Evolutionary conservation across 37 sponge, comb jelly and placozoan species (phyloP).

Genomic region (Tethya wilhelma): DNA sequence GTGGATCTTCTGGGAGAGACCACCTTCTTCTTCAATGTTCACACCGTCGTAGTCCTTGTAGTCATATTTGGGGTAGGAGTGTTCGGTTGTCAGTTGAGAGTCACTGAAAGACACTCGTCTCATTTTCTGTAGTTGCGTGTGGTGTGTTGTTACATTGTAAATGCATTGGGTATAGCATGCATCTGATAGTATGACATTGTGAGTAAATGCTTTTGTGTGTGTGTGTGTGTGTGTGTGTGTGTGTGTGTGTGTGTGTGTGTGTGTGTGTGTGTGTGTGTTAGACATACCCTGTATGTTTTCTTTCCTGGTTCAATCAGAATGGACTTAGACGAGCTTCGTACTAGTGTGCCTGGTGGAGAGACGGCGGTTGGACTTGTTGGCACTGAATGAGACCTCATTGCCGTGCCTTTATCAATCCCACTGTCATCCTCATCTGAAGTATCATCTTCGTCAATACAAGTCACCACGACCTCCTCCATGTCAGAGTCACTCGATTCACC

Average conservation of each 20-base stretch:
- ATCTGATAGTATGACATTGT: background rate
- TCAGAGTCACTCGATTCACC: slow-evolving; percentile 38
- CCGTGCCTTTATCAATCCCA: slow-evolving; percentile 15
- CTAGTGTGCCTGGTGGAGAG: too few relatives aligned
- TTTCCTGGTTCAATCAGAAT: background rate
- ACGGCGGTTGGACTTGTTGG: slow-evolving; percentile 2
- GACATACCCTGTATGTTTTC: background rate
- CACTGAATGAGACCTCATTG: too few relatives aligned
- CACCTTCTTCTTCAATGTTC: slow-evolving; percentile 10
- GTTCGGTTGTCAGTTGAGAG: slow-evolving; percentile 6
- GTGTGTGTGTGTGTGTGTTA: too few relatives aligned
- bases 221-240: slow-evolving; percentile 3
- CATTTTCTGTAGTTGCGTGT: background rate
- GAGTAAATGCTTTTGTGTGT: too few relatives aligned
- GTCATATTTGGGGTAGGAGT: slow-evolving; percentile 72
- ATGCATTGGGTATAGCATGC: background rate
- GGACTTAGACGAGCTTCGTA: slow-evolving; percentile 18
- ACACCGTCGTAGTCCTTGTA: slow-evolving; percentile 72
- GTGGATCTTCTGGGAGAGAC: slow-evolving; percentile 40
- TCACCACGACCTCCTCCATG: slow-evolving; percentile 18
- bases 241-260: too few relatives aligned
- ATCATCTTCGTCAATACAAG: slow-evolving; percentile 38
- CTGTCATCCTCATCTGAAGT: slow-evolving; percentile 16
- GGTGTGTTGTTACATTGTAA: background rate
- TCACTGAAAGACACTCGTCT: slow-evolving; percentile 77